A percentile compares a stretch with the other conserved stretches of the same genome.
These are phyloP conservation scores for Drosophila anomelani DNA, from an alignment of 2,888 invertebrate species.

Conservation along the genomic window DNA sequence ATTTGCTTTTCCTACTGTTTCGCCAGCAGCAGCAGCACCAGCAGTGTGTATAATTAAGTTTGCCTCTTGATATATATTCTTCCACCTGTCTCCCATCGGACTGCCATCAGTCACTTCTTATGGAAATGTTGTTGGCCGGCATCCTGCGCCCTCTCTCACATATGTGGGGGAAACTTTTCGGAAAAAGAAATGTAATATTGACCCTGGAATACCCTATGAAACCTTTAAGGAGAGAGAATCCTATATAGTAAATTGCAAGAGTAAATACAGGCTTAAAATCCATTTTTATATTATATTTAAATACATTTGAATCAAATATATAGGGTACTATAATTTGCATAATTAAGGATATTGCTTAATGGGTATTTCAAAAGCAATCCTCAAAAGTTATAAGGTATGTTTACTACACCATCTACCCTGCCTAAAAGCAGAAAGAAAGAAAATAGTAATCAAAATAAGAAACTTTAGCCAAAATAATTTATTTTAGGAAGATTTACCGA, in stretches of 20 bases:
- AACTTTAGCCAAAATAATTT: slow-evolving; percentile 3
- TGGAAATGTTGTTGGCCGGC: slow-evolving; percentile 61
- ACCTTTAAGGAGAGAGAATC: neutral
- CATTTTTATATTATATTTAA: no score
- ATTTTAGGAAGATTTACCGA: neutral
- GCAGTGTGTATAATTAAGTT: slow-evolving; percentile 67
- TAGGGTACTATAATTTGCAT: neutral
- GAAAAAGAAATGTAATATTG: neutral
- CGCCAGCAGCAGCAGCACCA: slow-evolving; percentile 22
- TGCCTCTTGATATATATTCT: slow-evolving; percentile 53
- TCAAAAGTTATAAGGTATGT: neutral
- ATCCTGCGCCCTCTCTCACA: slow-evolving; percentile 11
- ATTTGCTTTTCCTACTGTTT: slow-evolving; percentile 23
- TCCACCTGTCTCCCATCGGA: slow-evolving; percentile 58
- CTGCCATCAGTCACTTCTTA: slow-evolving; percentile 55
- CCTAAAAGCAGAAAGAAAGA: neutral
- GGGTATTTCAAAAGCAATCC: no score
- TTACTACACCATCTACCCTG: neutral
- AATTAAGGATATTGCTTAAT: neutral
- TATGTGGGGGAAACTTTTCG: neutral
- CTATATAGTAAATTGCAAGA: no score
- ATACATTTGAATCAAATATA: no score
- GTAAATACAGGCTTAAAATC: no score
- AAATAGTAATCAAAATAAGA: neutral
- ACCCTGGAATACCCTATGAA: slow-evolving; percentile 16